Percentiles rank a stretch among this genome's conserved stretches.
Conservation (phyloP, 1,140 invertebrate genomes). For the Calliopsis andreniformis region DNA sequence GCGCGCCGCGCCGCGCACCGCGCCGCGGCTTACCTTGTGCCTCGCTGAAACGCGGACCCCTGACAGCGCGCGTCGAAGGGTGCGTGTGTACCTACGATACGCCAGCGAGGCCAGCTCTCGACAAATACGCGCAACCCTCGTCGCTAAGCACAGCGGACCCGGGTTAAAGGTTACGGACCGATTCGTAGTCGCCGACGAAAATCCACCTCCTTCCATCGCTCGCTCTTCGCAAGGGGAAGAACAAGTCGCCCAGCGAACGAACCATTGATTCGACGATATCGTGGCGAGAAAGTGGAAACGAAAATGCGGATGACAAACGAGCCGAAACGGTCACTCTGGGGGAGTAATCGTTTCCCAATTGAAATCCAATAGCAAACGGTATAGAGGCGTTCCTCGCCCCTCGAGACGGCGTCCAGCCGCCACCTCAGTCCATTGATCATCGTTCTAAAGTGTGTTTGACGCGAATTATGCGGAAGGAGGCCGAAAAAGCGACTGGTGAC, state of each 20-base stretch:
- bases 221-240: no score
- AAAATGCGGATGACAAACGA: slow-evolving; percentile 73
- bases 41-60: neutral
- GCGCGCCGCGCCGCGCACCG: slow-evolving; percentile 30
- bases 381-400: slow-evolving; percentile 62
- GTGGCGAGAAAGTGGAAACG: slow-evolving; percentile 26
- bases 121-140: slow-evolving; percentile 18
- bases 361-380: slow-evolving; percentile 78
- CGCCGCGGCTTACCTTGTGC: slow-evolving; percentile 41
- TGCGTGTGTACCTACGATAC: neutral
- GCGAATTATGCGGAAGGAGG: slow-evolving; percentile 61
- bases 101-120: neutral
- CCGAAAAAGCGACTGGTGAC: neutral
- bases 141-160: no score
- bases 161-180: neutral
- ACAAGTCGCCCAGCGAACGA: neutral
- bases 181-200: slow-evolving; percentile 1
- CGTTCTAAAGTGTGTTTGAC: slow-evolving; percentile 68
- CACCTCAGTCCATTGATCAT: slow-evolving; percentile 55
- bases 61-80: slow-evolving; percentile 13
- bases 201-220: neutral
- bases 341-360: slow-evolving; percentile 82
- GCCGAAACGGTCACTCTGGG: slow-evolving; percentile 74
- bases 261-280: neutral
- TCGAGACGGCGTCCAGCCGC: slow-evolving; percentile 16